Conservation (phyloP, 2,888 invertebrate genomes). For the Icerya purchasi region DNA sequence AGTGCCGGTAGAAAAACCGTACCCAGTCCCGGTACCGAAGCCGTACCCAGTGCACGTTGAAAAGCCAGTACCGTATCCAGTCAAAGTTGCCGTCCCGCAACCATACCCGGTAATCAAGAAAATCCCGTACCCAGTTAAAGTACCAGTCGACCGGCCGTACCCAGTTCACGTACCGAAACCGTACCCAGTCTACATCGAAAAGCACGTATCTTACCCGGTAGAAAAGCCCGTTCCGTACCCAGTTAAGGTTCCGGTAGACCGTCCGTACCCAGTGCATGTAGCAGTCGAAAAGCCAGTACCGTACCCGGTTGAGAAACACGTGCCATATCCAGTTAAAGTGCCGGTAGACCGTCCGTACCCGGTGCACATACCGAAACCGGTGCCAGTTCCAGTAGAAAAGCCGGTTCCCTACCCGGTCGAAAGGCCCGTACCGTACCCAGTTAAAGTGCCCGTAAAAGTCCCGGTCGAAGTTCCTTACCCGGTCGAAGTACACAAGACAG, state of each 20-base stretch:
- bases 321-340: conserved; percentile 35
- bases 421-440: conserved; percentile 39
- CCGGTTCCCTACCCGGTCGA: conserved; percentile 51
- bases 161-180: conserved; percentile 39
- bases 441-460: conserved; percentile 37
- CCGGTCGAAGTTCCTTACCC: conserved; percentile 19
- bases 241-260: conserved; percentile 20
- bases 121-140: conserved; percentile 51
- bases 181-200: conserved; percentile 52
- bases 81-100: conserved; percentile 18
- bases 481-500: conserved; percentile 14
- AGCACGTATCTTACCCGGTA: conserved; percentile 36
- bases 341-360: conserved; percentile 30
- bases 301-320: conserved; percentile 21
- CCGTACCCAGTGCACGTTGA: conserved; percentile 20
- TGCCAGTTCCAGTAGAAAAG: conserved; percentile 35
- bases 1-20: conserved; percentile 19
- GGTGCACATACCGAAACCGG: conserved; percentile 52
- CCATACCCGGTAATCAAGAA: conserved; percentile 35
- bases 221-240: conserved; percentile 30
- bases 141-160: conserved; percentile 19
- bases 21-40: conserved; percentile 19
- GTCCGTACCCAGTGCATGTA: conserved; percentile 31
- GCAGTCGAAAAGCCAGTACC: conserved; percentile 29
- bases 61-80: conserved; percentile 19